Conservation (phyloP, 2,888 invertebrate genomes). For the Spilosoma lubricipeda region DNA sequence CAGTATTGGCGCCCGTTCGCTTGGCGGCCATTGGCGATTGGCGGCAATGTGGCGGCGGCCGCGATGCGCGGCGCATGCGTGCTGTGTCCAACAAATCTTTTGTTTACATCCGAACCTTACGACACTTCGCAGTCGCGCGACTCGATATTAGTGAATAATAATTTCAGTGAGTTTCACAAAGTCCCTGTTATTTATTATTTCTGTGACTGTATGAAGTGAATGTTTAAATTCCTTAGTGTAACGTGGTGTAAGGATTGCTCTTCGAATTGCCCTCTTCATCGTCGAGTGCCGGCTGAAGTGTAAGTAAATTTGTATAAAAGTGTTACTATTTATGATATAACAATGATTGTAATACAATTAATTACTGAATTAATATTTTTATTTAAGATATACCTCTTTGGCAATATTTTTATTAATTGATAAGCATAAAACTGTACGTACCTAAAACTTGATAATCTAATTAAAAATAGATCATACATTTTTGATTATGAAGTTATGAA, state of each 20-base stretch:
- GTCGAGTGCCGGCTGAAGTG: constrained; percentile 8
- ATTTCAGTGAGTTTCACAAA: constrained; percentile 22
- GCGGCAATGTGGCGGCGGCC: constrained; percentile 45
- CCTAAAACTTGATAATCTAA: neutral
- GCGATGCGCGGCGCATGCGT: constrained; percentile 62
- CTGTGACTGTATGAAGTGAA: constrained; percentile 17
- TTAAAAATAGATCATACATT: neutral
- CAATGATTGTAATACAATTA: neutral
- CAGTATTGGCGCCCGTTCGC: constrained; percentile 1
- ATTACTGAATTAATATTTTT: neutral
- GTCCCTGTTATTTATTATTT: constrained; percentile 18
- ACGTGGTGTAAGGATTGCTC: constrained; percentile 23
- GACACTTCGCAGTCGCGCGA: constrained; percentile 32
- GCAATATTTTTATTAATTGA: neutral
- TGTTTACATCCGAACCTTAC: constrained; percentile 48
- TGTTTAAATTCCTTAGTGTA: constrained; percentile 9
- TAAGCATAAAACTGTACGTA: neutral
- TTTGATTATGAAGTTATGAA: too few relatives aligned
- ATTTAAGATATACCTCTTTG: neutral
- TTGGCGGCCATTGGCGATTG: constrained; percentile 5
- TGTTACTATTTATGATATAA: neutral
- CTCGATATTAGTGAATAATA: constrained; percentile 26
- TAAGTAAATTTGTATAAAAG: constrained; percentile 12
- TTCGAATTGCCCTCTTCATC: constrained; percentile 8
- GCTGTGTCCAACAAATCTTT: constrained; percentile 29